Evolutionary conservation across 2,797 vertebrate genomes (phyloP).

Genomic region (Typhlichthys subterraneus): DNA sequence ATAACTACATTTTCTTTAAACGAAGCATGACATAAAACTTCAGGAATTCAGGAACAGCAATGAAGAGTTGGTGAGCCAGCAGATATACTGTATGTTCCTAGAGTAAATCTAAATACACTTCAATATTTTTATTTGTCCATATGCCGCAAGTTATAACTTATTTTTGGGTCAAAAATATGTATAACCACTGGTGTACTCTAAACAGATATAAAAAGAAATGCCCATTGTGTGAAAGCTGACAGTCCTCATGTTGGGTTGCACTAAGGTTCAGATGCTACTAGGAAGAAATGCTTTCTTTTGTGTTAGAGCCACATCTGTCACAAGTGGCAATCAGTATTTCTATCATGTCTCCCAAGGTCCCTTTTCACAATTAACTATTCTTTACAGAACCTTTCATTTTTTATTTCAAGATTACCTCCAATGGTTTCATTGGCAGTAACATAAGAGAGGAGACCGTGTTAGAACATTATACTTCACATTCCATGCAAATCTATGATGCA

Average conservation of each 20-base stretch:
- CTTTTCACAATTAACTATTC: constrained; percentile 3
- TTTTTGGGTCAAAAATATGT: too few relatives aligned
- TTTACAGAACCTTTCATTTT: not conserved
- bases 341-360: constrained; percentile 9
- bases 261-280: constrained; percentile 46
- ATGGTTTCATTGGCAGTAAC: constrained; percentile 18
- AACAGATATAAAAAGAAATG: constrained; percentile 7
- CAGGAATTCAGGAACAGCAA: constrained; percentile 11
- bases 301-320: constrained; percentile 49
- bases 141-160: too few relatives aligned
- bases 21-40: not conserved
- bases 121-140: too few relatives aligned
- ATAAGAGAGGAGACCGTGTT: constrained; percentile 6
- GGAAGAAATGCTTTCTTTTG: constrained; percentile 15
- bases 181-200: too few relatives aligned
- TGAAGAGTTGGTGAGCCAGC: too few relatives aligned
- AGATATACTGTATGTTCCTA: too few relatives aligned
- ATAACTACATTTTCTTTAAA: constrained; percentile 20
- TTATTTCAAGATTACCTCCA: constrained; percentile 21
- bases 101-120: too few relatives aligned
- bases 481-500: not conserved
- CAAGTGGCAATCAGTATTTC: constrained; percentile 53
- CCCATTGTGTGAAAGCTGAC: constrained; percentile 39
- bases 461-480: not conserved
- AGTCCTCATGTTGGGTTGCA: constrained; percentile 26